Evolutionary conservation across 2,113 vertebrate species (phyloP).

Genomic region (Pholis gunnellus): DNA sequence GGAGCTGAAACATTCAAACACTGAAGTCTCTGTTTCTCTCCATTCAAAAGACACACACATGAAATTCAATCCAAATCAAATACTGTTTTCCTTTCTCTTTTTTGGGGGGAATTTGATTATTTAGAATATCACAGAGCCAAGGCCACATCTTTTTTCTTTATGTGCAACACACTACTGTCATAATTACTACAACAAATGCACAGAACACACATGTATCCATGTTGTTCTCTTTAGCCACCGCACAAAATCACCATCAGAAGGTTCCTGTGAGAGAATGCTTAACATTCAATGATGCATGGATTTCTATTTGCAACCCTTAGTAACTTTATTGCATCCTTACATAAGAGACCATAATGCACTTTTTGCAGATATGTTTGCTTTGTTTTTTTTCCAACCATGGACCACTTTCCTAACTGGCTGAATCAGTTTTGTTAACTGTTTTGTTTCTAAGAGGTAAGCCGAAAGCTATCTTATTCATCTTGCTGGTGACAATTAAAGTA

Average conservation of each 20-base stretch:
- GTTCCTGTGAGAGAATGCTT: constrained; percentile 3
- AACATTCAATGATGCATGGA: constrained; percentile 10
- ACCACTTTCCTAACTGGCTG: not conserved
- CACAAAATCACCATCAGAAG: not conserved
- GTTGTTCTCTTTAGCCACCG: not conserved
- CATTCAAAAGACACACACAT: not conserved
- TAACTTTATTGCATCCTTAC: not conserved
- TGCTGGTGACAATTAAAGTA: not conserved
- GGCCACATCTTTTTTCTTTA: not conserved
- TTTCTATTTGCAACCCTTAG: constrained; percentile 12
- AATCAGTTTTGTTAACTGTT: not conserved
- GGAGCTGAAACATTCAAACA: constrained; percentile 4
- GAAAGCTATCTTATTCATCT: not conserved
- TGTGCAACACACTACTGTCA: not conserved
- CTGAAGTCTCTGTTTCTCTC: not conserved
- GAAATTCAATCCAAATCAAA: constrained; percentile 22
- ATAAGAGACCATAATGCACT: not conserved
- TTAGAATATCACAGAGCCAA: not conserved
- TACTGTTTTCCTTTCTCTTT: not conserved
- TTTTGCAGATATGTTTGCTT: constrained; percentile 11
- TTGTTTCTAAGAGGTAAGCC: not conserved
- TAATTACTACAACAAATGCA: not conserved
- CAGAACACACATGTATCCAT: not conserved
- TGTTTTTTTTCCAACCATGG: not conserved
- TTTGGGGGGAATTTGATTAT: not conserved